Base-by-base conservation (phyloP, 2,113 vertebrate species). In the Salminus brasiliensis region DNA sequence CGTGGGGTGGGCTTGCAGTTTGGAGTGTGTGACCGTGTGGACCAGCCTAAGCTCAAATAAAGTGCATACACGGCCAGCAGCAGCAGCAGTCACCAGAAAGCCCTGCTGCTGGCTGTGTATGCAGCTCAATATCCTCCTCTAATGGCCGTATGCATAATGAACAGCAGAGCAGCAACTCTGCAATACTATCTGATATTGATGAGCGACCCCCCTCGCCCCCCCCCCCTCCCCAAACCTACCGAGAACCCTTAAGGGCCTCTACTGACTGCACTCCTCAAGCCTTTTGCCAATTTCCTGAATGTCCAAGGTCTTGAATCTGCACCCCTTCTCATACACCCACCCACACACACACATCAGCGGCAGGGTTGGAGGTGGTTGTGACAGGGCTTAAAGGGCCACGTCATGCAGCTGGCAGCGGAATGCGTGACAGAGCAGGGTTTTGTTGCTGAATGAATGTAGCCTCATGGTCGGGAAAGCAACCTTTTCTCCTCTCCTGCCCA, bases 361-460 rank as follows among this genome's bases (percentile, higher is more conserved):
- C 13, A 32, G 72, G 65, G 72, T 39, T 27, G 73, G 32, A 39
- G 55, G 63, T 71, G 67, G 41, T 41, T 66, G 72, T 55, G 52
- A 55, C 23, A 49, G 78, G 83, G 75, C 83, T 90, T 88, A 85
- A 82, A 85, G 79, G 82, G 80, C 82, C 55, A 55, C 81, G 89
- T 88, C 87, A 90, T 73, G 60, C 82, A 79, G 85, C 88, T 85
- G 81, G 85, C 74, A 82, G 69, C 68, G 87, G 87, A 89, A 87
- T 88, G 87, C 86, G 85, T 85, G 86, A 88, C 86, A 88, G 66
- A 18, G 84, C 83, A 55, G 52, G 80, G 83, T 88, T 90, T 91
- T 86, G 81, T 72, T 21, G 39, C 47, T 16, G 79, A 85, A 87
- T 89, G 88, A 89, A 88, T 87, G 86, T 85, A 86, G 86, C 57